Base-by-base conservation (phyloP, 2,888 invertebrate genomes). In the Heliconius hortense region DNA sequence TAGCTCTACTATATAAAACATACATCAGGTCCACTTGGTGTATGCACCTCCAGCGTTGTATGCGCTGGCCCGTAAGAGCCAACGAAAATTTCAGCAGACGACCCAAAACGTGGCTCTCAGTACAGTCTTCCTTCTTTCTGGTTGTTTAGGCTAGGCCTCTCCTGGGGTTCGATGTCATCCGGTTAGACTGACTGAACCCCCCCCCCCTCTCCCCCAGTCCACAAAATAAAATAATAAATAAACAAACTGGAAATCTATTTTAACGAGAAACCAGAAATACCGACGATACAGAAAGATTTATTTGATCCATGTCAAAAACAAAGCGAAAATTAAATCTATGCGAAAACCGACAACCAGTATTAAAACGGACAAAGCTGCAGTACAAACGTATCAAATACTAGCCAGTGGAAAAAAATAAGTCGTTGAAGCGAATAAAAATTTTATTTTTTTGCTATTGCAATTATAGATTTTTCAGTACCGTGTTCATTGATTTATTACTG, bases 301-400 rank as follows among this genome's bases (percentile, higher is more conserved):
- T 74, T 70, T 69, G 74, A 74, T 74, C 62, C 62, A 21, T 56
- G 64, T 48, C 35, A 31, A 43, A 35, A 68, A 69, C 43, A 74
- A 74, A 71, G 60, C 60, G 53, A 74, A 70, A 69, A 35, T 62
- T 35, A 70, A 74, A 74, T 8, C 31, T 35, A 35, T 74, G 35
- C 63, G 63, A 70, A 69, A 72, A 60, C 69, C 63, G 69, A 69
- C 67, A 48, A 66, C 70, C 62, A 76, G 70, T 63, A 74, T 76
- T 76, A 60, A 74, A 75, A 67, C 53, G 74, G 39, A 70, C 76
- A 70, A 74, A 69, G 74, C 74, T 73, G 66, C 70, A 35, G 66
- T 60, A 39, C 69, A 70, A 63, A 56, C 70, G 74, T 76, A 76
- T 74, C 74, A 71, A 74, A 76, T 76, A 74, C 70, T 74, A 76